These are phyloP conservation scores for Meriones psammophilus DNA, from an alignment of 2,797 vertebrate species.

Conservation along the genomic window DNA sequence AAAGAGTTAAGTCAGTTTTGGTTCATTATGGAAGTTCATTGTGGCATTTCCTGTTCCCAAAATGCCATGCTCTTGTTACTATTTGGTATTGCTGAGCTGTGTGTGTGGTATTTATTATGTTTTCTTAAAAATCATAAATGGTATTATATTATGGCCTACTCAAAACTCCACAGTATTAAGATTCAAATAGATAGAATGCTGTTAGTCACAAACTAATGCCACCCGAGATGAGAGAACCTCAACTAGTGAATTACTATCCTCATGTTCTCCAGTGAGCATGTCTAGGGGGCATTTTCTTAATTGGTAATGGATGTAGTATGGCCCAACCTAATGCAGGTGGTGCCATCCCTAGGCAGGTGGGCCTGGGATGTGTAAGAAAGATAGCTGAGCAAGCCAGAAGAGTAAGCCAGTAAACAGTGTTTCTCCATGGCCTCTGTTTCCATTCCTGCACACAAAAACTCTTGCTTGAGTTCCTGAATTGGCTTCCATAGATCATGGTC, in stretches of 20 bases:
- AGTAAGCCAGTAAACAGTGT: neutral
- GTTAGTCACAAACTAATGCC: neutral
- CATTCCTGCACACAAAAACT: too few species aligned
- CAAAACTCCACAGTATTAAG: neutral
- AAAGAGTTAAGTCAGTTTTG: conserved; percentile 22
- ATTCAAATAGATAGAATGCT: neutral
- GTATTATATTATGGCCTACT: neutral
- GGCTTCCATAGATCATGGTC: neutral
- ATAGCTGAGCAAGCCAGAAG: neutral
- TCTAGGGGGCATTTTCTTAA: neutral
- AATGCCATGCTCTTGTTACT: neutral
- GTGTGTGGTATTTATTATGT: neutral
- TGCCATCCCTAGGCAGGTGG: neutral
- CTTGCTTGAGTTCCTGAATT: neutral
- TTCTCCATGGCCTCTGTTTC: neutral
- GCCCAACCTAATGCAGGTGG: neutral
- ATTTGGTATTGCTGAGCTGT: neutral
- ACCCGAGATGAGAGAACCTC: neutral
- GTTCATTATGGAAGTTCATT: neutral
- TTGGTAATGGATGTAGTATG: neutral
- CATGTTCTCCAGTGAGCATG: neutral
- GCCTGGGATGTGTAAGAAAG: neutral
- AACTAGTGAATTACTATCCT: neutral
- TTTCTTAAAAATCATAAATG: neutral
- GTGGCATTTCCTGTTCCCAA: neutral